These are phyloP conservation scores for Carollia perspicillata DNA, from an alignment of 2,113 vertebrate species.

Conservation along the genomic window DNA sequence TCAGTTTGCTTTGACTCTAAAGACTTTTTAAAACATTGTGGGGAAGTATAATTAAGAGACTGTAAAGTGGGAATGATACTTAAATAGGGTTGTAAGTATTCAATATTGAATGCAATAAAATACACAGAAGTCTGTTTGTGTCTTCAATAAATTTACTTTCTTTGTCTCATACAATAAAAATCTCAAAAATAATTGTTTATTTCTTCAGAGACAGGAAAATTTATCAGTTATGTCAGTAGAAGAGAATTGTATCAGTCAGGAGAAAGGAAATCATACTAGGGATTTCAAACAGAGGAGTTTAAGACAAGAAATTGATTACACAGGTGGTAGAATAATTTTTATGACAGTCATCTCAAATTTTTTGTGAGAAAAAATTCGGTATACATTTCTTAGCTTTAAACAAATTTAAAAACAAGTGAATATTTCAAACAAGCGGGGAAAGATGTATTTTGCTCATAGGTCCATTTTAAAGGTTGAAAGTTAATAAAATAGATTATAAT, in stretches of 20 bases:
- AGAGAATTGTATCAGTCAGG: neutral
- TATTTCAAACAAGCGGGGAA: slow-evolving; percentile 4
- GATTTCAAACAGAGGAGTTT: neutral
- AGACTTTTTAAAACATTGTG: neutral
- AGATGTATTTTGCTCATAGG: neutral
- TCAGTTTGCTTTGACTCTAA: neutral
- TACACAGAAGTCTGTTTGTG: neutral
- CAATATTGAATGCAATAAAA: neutral
- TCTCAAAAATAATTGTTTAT: neutral
- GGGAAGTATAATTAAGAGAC: neutral
- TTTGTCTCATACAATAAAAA: neutral
- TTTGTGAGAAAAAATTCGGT: slow-evolving; percentile 4
- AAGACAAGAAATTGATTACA: neutral
- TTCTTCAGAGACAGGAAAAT: neutral
- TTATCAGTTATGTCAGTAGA: neutral
- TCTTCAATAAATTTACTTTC: neutral
- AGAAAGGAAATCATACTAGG: neutral
- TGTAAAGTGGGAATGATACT: neutral
- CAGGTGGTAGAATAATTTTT: neutral
- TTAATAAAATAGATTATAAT: neutral
- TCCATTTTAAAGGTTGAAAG: slow-evolving; percentile 34
- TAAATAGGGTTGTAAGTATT: neutral
- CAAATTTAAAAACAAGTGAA: neutral
- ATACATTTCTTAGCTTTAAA: neutral
- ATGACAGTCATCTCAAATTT: neutral